Evolutionary conservation across 2,888 invertebrate genomes (phyloP).

Genomic region (Rhimphoctona megacephalus): DNA sequence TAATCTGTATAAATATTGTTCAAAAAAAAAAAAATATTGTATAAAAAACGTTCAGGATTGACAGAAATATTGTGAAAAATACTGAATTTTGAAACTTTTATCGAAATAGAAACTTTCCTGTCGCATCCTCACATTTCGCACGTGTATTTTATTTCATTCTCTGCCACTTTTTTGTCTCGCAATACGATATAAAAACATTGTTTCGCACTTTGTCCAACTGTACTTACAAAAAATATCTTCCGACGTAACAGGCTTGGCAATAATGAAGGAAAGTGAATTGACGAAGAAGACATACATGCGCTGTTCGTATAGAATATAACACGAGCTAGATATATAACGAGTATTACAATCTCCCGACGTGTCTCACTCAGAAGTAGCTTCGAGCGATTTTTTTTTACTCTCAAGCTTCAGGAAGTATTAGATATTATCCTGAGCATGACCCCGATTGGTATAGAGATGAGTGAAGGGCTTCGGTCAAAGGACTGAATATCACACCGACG

Average conservation of each 20-base stretch:
- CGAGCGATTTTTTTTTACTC: background rate
- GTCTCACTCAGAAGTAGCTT: conserved; percentile 27
- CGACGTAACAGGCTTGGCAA: background rate
- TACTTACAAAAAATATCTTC: background rate
- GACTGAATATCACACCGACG: conserved; percentile 65
- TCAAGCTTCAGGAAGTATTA: conserved; percentile 14
- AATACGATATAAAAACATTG: background rate
- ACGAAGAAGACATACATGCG: conserved; percentile 33
- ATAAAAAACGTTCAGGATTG: too few relatives aligned
- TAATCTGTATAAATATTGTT: too few relatives aligned
- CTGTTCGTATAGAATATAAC: conserved; percentile 6
- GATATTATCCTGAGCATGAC: conserved; percentile 45
- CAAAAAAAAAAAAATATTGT: too few relatives aligned
- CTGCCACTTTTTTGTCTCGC: background rate
- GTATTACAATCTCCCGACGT: conserved; percentile 1
- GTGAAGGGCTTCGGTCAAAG: conserved; percentile 73
- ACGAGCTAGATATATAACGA: background rate
- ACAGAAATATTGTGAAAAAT: background rate
- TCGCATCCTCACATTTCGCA: background rate
- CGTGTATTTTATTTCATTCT: background rate
- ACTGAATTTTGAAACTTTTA: background rate
- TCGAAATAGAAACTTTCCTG: background rate
- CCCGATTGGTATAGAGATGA: conserved; percentile 43
- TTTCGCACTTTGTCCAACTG: background rate
- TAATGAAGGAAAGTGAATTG: conserved; percentile 18